Percentiles rank a stretch among this genome's conserved stretches.
phyloP scores from a whole-genome alignment of 1,140 invertebrate genomes.

The Tenebrio molitor region DNA sequence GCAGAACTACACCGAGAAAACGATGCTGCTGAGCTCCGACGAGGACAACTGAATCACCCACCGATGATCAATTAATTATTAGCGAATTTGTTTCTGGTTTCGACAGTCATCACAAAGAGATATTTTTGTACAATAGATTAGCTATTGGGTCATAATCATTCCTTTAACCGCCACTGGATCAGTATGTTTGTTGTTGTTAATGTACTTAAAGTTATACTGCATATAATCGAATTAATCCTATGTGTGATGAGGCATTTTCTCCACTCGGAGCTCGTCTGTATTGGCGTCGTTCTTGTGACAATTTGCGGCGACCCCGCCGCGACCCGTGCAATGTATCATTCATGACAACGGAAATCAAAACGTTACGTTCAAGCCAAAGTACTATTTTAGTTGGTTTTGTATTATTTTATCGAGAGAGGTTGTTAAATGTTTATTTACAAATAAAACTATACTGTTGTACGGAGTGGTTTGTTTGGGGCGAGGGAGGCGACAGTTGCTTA shows the following conservation, averaged over 20 bases:
- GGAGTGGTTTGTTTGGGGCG: not conserved
- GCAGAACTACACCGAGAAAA: slow-evolving; percentile 94
- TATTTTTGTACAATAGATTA: slow-evolving; percentile 46
- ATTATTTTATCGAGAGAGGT: slow-evolving; percentile 10
- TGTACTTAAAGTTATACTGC: slow-evolving; percentile 37
- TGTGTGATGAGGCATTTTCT: slow-evolving; percentile 16
- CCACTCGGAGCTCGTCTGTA: not conserved
- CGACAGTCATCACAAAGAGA: slow-evolving; percentile 14
- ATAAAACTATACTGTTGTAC: slow-evolving; percentile 37
- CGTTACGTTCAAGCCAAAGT: slow-evolving; percentile 10
- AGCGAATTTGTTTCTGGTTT: slow-evolving; percentile 36
- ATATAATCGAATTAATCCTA: slow-evolving; percentile 33
- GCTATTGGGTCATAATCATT: slow-evolving; percentile 33
- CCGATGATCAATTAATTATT: slow-evolving; percentile 43
- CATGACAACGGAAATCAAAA: slow-evolving; percentile 1
- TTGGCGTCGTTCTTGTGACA: not conserved
- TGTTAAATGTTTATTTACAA: slow-evolving; percentile 44
- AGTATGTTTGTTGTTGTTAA: slow-evolving; percentile 33
- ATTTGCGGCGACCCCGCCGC: too few relatives aligned
- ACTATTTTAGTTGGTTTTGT: slow-evolving; percentile 36
- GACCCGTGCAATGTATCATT: not conserved
- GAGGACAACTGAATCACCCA: slow-evolving; percentile 85
- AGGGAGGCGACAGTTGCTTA: not conserved
- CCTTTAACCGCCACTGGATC: slow-evolving; percentile 25
- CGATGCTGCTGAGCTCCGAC: slow-evolving; percentile 95